These are phyloP conservation scores for Thalassophryne amazonica DNA, from an alignment of 2,797 vertebrate genomes.

Conservation along the genomic window DNA sequence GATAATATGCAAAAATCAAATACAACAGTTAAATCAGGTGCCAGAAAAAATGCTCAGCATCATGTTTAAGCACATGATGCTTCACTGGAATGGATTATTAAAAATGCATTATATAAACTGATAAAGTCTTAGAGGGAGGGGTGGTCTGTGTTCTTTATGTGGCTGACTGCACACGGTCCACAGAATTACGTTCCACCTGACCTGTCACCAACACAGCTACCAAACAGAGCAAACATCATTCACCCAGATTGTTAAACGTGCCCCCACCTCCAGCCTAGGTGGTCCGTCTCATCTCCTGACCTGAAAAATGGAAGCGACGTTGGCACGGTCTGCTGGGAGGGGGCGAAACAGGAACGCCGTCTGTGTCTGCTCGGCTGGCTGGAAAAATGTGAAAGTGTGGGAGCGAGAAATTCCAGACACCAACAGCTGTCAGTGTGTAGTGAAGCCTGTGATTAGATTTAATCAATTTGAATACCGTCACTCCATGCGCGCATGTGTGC, in stretches of 20 bases:
- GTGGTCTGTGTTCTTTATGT: slow-evolving; percentile 30
- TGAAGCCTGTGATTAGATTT: slow-evolving; percentile 48
- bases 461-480: slow-evolving; percentile 38
- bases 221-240: slow-evolving; percentile 27
- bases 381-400: slow-evolving; percentile 1
- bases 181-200: slow-evolving; percentile 30
- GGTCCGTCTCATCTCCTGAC: slow-evolving; percentile 4
- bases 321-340: background rate
- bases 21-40: too few species aligned
- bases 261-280: slow-evolving; percentile 6
- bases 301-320: background rate
- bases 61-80: too few species aligned
- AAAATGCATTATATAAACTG: too few species aligned
- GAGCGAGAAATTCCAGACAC: slow-evolving; percentile 12
- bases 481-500: background rate
- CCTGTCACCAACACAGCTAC: slow-evolving; percentile 20
- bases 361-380: background rate
- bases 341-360: background rate
- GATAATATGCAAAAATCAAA: too few species aligned
- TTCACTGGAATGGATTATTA: too few species aligned
- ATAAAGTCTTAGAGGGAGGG: background rate
- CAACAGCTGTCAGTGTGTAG: slow-evolving; percentile 29
- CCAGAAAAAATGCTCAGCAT: too few species aligned
- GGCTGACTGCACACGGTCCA: slow-evolving; percentile 15
- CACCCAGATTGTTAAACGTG: slow-evolving; percentile 1